These are phyloP conservation scores for Pediacus dermestoides DNA, from an alignment of 2,888 invertebrate genomes.

Conservation along the genomic window DNA sequence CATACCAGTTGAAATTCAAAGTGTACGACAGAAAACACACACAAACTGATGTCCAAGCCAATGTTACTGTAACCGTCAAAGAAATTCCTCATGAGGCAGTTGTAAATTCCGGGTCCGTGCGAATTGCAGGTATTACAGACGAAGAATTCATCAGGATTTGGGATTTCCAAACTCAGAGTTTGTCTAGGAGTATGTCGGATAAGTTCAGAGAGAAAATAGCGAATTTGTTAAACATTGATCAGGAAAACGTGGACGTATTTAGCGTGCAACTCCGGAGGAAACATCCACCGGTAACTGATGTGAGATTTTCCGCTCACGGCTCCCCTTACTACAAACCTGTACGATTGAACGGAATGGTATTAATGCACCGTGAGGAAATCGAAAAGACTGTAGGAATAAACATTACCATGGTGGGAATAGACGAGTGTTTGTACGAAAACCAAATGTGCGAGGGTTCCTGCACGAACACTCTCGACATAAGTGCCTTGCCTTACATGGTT, in stretches of 20 bases:
- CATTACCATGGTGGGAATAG: constrained; percentile 97
- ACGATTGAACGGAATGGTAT: constrained; percentile 87
- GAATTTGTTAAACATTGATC: constrained; percentile 77
- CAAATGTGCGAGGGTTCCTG: constrained; percentile 95
- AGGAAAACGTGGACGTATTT: constrained; percentile 92
- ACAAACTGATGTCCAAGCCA: constrained; percentile 92
- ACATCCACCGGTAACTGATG: constrained; percentile 85
- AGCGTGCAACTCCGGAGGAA: constrained; percentile 87
- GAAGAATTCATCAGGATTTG: constrained; percentile 94
- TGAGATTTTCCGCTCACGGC: constrained; percentile 91
- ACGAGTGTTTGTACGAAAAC: constrained; percentile 92
- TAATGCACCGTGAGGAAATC: constrained; percentile 91
- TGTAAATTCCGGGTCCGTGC: constrained; percentile 89
- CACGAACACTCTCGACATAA: constrained; percentile 87
- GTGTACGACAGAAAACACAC: constrained; percentile 91
- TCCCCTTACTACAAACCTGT: constrained; percentile 95
- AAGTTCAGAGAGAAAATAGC: constrained; percentile 85
- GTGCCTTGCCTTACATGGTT: constrained; percentile 88
- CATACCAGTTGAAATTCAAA: constrained; percentile 75
- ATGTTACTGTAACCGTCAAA: constrained; percentile 90
- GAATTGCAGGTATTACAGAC: constrained; percentile 90
- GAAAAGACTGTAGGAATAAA: constrained; percentile 92
- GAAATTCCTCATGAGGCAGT: constrained; percentile 95
- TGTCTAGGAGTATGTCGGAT: constrained; percentile 84
- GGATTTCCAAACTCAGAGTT: constrained; percentile 84